phyloP scores from a whole-genome alignment of 2,797 vertebrate species.

The Silurus aristotelis region DNA sequence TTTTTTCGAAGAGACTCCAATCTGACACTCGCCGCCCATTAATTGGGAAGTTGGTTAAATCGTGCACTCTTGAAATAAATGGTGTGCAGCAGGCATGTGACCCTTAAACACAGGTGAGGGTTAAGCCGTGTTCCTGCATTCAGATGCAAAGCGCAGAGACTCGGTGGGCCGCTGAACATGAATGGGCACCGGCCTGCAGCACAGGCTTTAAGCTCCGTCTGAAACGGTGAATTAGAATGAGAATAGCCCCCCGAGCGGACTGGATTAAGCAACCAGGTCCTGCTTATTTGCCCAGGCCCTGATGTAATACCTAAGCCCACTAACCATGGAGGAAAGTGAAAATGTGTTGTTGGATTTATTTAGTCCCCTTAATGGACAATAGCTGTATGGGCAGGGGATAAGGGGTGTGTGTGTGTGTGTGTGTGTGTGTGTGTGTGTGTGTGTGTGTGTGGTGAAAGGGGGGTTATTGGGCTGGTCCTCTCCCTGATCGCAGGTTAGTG shows the following conservation, averaged over 20 bases:
- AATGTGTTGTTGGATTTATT: constrained; percentile 73
- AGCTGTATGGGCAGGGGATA: constrained; percentile 52
- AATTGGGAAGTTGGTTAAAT: background rate
- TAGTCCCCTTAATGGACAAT: constrained; percentile 69
- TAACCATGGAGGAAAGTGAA: constrained; percentile 67
- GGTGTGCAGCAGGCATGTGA: background rate
- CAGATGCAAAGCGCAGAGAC: constrained; percentile 44
- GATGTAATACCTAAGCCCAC: constrained; percentile 69
- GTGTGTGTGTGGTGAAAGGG: constrained; percentile 37
- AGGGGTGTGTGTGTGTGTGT: constrained; percentile 44
- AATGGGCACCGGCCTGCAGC: constrained; percentile 47
- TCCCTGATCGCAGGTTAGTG: constrained; percentile 72
- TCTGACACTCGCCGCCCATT: background rate
- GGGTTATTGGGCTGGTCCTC: constrained; percentile 63
- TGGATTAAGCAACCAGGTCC: constrained; percentile 69
- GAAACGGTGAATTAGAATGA: constrained; percentile 58
- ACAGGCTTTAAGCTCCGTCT: constrained; percentile 48
- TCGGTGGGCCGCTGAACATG: constrained; percentile 40
- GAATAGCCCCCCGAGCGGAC: constrained; percentile 60
- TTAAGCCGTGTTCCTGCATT: constrained; percentile 49
- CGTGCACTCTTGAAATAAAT: constrained; percentile 3
- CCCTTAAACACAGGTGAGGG: constrained; percentile 35
- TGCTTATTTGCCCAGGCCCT: constrained; percentile 65
- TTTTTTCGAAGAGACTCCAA: too few species aligned
- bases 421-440: background rate